Percentiles rank a stretch among this genome's conserved stretches.
Conservation (phyloP, 2,797 vertebrate species). For the Pangasius krempfi region DNA sequence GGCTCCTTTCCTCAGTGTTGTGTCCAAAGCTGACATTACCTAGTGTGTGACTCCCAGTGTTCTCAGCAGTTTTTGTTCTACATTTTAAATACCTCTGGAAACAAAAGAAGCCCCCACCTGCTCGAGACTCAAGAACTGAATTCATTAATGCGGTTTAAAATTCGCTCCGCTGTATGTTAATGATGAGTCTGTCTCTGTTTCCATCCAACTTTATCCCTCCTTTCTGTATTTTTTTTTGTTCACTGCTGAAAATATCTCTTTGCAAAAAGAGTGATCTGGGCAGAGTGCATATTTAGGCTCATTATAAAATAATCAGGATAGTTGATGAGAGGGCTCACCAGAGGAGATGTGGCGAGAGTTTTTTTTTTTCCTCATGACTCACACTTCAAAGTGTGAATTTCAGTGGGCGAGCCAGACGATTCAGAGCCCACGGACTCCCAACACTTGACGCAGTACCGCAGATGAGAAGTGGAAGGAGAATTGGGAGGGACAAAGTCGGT, state of each 20-base stretch:
- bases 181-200: slow-evolving; percentile 63
- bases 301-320: slow-evolving; percentile 76
- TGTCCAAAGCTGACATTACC: slow-evolving; percentile 16
- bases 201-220: slow-evolving; percentile 28
- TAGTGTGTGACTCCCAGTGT: background rate
- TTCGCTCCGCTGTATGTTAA: slow-evolving; percentile 66
- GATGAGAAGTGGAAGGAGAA: slow-evolving; percentile 41
- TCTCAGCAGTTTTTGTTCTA: slow-evolving; percentile 8
- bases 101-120: slow-evolving; percentile 46
- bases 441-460: slow-evolving; percentile 12
- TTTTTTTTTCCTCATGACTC: slow-evolving; percentile 52
- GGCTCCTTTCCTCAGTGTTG: background rate
- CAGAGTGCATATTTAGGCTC: slow-evolving; percentile 71
- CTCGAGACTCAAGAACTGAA: slow-evolving; percentile 38
- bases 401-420: slow-evolving; percentile 49
- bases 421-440: slow-evolving; percentile 47
- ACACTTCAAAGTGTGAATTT: slow-evolving; percentile 64
- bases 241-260: slow-evolving; percentile 70
- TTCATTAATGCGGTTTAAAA: slow-evolving; percentile 60
- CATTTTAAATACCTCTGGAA: slow-evolving; percentile 44
- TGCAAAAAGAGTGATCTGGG: slow-evolving; percentile 63
- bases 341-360: slow-evolving; percentile 46
- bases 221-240: slow-evolving; percentile 43
- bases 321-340: slow-evolving; percentile 63
- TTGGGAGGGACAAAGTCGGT: slow-evolving; percentile 44